Evolutionary conservation across 2,888 invertebrate species (phyloP).

Genomic region (Synanthedon vespiformis): DNA sequence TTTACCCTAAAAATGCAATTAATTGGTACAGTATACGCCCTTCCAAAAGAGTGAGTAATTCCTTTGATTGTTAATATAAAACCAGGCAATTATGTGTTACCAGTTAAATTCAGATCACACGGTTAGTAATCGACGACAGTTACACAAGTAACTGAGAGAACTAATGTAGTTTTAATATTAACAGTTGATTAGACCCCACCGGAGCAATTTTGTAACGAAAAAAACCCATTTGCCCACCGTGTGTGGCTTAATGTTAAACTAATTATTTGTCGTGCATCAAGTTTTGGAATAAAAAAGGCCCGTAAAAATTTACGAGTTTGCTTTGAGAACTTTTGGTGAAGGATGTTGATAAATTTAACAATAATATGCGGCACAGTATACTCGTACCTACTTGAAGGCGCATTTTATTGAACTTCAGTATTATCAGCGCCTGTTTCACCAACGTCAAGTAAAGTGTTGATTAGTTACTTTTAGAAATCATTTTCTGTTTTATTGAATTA

Average conservation of each 20-base stretch:
- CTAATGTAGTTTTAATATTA: constrained; percentile 63
- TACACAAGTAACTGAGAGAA: constrained; percentile 7
- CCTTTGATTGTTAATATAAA: too few species aligned
- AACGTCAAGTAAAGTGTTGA: too few species aligned
- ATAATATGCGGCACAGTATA: neutral
- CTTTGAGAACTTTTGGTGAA: constrained; percentile 3
- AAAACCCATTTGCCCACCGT: constrained; percentile 48
- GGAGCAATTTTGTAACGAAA: constrained; percentile 48
- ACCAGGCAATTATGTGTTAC: neutral
- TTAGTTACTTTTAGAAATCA: too few species aligned
- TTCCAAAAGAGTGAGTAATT: too few species aligned
- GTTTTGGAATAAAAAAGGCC: constrained; percentile 12
- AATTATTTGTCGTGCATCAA: constrained; percentile 38
- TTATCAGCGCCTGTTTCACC: too few species aligned
- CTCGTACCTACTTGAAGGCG: too few species aligned
- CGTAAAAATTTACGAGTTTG: constrained; percentile 2
- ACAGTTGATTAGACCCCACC: constrained; percentile 14
- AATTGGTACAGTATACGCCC: too few species aligned
- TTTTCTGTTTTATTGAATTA: too few species aligned
- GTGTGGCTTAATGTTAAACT: constrained; percentile 51
- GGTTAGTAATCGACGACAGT: neutral
- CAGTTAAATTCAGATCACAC: neutral
- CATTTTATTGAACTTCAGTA: too few species aligned
- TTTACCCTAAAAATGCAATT: too few species aligned
- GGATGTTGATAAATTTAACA: constrained; percentile 4